Evolutionary conservation across 2,888 invertebrate genomes (phyloP), one percentile per base, ranked within the genome.

Genomic region (Drosophila meridiana): DNA sequence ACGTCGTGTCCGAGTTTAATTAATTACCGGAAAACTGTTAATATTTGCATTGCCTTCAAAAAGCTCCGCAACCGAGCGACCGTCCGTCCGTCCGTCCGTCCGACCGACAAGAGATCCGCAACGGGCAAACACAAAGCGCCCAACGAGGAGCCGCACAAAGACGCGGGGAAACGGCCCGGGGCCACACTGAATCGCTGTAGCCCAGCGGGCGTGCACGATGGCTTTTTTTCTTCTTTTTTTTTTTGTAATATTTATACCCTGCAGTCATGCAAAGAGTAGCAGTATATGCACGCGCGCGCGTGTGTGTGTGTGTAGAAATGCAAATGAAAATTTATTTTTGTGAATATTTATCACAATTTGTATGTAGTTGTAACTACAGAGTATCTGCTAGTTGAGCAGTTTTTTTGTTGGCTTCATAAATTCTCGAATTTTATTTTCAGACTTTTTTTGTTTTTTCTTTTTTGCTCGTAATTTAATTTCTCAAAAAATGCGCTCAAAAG

Each of bases 21-120:
- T 83, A 83, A 83, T 89, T 83, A 89, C 88, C 82, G 82, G 75
- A 84, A 83, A 82, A 87, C 82, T 87, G 85, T 89, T 83, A 87
- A 83, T 89, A 89, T 83, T 83, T 83, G 88, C 82, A 82, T 69
- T 84, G 82, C 87, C 87, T 62, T 71, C 66, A 68, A 80, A 80
- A 55, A 71, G 67, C 38, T 30, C 68, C 40, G 50, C 47, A 53
- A 36, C 43, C 45, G 20, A 30, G 5, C 48, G 34, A 48, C 61
- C 56, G 11, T 8, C 42, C 45, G 13, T 26, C 26, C 47, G 13
- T 26, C 26, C 47, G 1, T 1, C 47, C 13, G 30, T 8, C 26
- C 45, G 42, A 50, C 61, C 57, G 34, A 13, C 56, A 50, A 48
- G 55, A 64, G 59, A 59, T 62, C 57, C 61, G 68, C 73, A 52